Evolutionary conservation across 2,113 vertebrate species (phyloP).

Genomic region (Macaca nemestrina): DNA sequence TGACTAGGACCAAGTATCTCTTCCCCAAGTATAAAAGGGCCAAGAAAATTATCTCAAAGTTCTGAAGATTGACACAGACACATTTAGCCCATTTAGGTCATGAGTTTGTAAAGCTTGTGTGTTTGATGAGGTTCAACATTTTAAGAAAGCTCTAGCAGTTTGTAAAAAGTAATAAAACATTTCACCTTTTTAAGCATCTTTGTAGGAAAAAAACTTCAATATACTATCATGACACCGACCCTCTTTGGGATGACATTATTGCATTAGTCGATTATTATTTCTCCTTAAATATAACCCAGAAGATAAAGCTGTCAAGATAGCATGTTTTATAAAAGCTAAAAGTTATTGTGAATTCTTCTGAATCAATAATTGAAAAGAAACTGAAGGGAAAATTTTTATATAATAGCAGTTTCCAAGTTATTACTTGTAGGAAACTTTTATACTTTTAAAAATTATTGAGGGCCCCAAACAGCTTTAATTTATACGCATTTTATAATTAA

Average conservation of each 20-base stretch:
- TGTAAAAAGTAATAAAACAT: background rate
- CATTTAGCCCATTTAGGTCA: background rate
- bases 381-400: background rate
- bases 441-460: background rate
- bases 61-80: background rate
- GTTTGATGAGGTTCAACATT: background rate
- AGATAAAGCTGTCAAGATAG: background rate
- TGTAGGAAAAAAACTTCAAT: background rate
- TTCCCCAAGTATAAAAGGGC: background rate
- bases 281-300: background rate
- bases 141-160: conserved; percentile 33
- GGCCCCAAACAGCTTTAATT: background rate
- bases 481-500: conserved; percentile 6
- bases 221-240: background rate
- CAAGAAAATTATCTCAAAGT: background rate
- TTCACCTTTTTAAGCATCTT: background rate
- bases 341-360: background rate
- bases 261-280: conserved; percentile 21
- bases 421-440: background rate
- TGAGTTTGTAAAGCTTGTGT: background rate
- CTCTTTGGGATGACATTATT: conserved; percentile 4
- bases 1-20: background rate
- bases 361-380: background rate
- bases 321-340: background rate
- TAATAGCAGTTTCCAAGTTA: background rate